phyloP scores from a whole-genome alignment of 2,113 vertebrate genomes.

The Stomatorhinus ivindoensis region DNA sequence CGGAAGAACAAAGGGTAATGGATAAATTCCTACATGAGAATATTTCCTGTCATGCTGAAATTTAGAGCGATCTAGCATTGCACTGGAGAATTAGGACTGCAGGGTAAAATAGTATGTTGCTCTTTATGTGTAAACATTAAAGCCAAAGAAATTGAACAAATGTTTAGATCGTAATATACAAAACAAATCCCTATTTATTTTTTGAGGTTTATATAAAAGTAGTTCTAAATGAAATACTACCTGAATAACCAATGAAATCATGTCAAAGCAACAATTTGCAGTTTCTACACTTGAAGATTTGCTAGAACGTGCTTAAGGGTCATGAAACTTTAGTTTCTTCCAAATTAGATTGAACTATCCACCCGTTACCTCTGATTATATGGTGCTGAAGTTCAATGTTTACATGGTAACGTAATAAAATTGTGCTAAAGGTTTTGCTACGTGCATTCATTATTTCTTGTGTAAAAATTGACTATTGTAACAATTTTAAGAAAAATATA shows the following conservation, averaged over 20 bases:
- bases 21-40: conserved; percentile 17
- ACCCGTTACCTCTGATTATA: conserved; percentile 41
- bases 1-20: not conserved
- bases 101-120: not conserved
- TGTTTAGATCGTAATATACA: not conserved
- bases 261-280: not conserved
- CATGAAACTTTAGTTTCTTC: not conserved
- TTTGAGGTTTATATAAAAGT: conserved; percentile 26
- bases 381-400: conserved; percentile 63
- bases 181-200: conserved; percentile 33
- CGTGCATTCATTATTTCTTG: not conserved
- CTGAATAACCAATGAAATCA: not conserved
- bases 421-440: not conserved
- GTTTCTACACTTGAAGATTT: not conserved
- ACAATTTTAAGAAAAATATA: not conserved
- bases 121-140: not conserved
- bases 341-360: conserved; percentile 30
- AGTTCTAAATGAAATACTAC: conserved; percentile 28
- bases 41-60: not conserved
- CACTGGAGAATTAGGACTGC: not conserved
- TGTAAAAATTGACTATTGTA: not conserved
- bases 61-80: not conserved
- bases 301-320: not conserved
- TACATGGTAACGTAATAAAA: conserved; percentile 31
- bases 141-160: not conserved